phyloP scores from a whole-genome alignment of 2,888 invertebrate species.

The Lampropteryx suffumata region DNA sequence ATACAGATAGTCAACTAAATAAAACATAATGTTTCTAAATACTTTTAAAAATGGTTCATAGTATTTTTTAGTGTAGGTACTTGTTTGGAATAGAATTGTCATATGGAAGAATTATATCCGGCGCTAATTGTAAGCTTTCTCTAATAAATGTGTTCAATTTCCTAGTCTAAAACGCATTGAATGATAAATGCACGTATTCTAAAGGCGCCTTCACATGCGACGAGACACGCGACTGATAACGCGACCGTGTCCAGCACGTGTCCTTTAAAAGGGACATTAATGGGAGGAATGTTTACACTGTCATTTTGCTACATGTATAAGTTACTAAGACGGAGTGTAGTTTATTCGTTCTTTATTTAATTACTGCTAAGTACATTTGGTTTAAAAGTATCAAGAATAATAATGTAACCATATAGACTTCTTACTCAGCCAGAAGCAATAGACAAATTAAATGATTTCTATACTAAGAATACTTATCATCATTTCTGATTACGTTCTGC shows the following conservation, averaged over 20 bases:
- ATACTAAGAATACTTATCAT: no score
- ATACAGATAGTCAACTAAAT: background rate
- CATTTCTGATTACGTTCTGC: no score
- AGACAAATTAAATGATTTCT: background rate
- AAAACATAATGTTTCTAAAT: no score
- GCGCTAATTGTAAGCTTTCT: background rate
- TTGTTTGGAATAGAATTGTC: no score
- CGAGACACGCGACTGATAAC: conserved; percentile 46
- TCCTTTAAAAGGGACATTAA: conserved; percentile 34
- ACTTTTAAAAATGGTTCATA: no score
- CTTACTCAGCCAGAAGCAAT: background rate
- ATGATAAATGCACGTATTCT: conserved; percentile 29
- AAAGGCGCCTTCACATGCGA: conserved; percentile 29
- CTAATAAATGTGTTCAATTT: conserved; percentile 7
- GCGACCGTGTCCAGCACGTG: conserved; percentile 48
- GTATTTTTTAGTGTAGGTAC: no score
- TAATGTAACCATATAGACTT: no score
- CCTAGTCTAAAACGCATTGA: conserved; percentile 17
- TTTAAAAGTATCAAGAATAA: no score
- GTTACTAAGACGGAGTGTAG: conserved; percentile 1
- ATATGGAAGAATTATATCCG: no score
- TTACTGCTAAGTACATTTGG: no score
- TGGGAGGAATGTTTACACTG: conserved; percentile 44
- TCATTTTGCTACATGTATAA: conserved; percentile 30
- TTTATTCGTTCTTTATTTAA: background rate